Conservation (phyloP, 2,888 invertebrate genomes). For the Lutraria lutraria region DNA sequence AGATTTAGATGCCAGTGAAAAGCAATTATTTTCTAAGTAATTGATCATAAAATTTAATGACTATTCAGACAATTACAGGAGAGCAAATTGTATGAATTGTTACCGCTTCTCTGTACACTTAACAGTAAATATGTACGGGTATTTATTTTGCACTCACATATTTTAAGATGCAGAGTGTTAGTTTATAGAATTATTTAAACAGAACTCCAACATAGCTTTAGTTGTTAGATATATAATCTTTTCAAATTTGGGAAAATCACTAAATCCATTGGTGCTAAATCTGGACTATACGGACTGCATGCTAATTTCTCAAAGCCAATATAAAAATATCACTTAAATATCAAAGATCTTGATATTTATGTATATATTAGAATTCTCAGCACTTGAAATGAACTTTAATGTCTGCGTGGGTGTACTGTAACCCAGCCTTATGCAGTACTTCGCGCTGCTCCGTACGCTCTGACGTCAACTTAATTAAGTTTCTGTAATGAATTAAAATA, state of each 20-base stretch:
- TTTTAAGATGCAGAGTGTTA: background rate
- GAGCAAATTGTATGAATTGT: background rate
- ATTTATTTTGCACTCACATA: background rate
- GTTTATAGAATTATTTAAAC: background rate
- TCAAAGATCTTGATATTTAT: too few species aligned
- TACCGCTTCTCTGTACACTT: background rate
- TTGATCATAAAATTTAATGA: background rate
- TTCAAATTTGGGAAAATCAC: too few species aligned
- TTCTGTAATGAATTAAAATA: too few species aligned
- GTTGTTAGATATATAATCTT: background rate
- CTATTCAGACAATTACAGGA: background rate
- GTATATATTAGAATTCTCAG: slow-evolving; percentile 61
- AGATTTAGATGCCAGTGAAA: background rate
- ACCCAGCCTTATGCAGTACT: too few species aligned
- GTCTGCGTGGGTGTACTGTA: too few species aligned
- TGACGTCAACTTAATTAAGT: too few species aligned
- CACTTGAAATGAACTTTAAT: too few species aligned
- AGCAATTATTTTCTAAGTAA: background rate
- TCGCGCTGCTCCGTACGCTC: too few species aligned
- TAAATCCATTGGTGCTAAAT: too few species aligned
- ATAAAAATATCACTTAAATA: slow-evolving; percentile 51
- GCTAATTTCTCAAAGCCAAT: too few species aligned
- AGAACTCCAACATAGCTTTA: background rate
- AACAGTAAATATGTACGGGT: background rate
- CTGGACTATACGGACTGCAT: too few species aligned